Evolutionary conservation across 1,140 invertebrate genomes (phyloP).

Genomic region (Protaetia brevitarsis): DNA sequence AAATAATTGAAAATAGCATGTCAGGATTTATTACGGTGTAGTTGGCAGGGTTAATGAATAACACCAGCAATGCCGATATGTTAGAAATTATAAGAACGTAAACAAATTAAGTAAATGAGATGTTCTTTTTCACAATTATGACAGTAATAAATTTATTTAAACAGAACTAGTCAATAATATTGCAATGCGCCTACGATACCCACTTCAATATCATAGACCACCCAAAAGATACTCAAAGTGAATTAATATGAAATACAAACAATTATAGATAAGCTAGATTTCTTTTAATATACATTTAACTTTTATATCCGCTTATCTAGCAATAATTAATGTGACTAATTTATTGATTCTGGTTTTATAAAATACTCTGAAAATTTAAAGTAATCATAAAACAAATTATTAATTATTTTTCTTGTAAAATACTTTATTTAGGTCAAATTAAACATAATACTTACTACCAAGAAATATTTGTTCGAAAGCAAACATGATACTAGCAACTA

Average conservation of each 20-base stretch:
- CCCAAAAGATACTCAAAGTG: not conserved
- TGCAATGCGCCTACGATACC: not conserved
- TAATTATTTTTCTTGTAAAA: no score
- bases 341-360: no score
- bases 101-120: not conserved
- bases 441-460: no score
- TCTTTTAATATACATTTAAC: not conserved
- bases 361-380: no score
- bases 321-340: no score
- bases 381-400: no score
- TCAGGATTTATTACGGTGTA: not conserved
- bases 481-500: no score
- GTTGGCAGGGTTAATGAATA: not conserved
- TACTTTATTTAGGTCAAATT: no score
- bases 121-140: not conserved
- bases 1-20: conserved; percentile 11
- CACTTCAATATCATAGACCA: not conserved
- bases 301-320: not conserved
- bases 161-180: not conserved
- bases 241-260: not conserved
- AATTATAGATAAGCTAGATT: not conserved
- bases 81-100: not conserved
- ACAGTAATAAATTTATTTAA: conserved; percentile 2
- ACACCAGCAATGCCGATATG: not conserved
- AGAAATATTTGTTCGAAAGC: no score